Percentiles rank a stretch among this genome's conserved stretches.
phyloP scores from a whole-genome alignment of 2,888 invertebrate genomes.

The Girardia tigrina region DNA sequence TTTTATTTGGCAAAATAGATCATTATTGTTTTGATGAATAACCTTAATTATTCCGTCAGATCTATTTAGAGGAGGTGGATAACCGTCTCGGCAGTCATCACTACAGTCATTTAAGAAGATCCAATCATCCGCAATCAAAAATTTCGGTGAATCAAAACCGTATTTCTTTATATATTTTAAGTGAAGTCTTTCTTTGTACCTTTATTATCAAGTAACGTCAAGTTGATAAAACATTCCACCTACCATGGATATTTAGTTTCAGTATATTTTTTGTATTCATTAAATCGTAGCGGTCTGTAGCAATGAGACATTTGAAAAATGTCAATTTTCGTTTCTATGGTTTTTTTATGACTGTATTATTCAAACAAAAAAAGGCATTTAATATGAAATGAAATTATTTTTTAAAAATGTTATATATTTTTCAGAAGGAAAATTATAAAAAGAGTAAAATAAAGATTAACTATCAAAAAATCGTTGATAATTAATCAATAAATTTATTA shows the following conservation, averaged over 20 bases:
- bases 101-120: neutral
- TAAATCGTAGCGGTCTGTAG: neutral
- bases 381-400: no score
- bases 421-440: no score
- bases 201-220: neutral
- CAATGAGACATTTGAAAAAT: conserved; percentile 11
- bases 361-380: no score
- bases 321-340: no score
- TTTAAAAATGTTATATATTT: no score
- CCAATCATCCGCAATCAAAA: neutral
- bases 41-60: neutral
- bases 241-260: conserved; percentile 14
- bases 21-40: no score
- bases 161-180: neutral
- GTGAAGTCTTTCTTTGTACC: conserved; percentile 17
- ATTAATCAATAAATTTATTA: no score
- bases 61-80: neutral
- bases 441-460: no score
- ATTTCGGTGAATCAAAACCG: neutral
- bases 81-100: neutral
- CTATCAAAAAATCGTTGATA: no score
- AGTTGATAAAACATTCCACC: neutral
- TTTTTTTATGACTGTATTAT: no score
- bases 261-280: neutral
- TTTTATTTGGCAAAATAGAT: no score